Evolutionary conservation across 2,797 vertebrate species (phyloP).

Genomic region (Hafferia zeledoni): DNA sequence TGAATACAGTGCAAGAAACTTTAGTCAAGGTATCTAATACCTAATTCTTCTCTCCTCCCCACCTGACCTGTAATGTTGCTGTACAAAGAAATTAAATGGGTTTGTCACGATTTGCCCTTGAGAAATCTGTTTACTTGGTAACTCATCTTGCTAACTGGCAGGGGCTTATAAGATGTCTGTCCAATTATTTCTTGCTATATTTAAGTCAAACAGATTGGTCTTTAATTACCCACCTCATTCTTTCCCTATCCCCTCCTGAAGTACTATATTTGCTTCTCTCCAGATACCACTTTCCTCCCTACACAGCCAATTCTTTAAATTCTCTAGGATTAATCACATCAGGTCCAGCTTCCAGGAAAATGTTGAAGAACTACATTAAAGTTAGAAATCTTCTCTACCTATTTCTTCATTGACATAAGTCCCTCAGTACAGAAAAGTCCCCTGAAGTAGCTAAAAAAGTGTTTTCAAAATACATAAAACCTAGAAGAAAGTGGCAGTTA

Average conservation of each 20-base stretch:
- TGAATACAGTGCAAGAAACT: not conserved
- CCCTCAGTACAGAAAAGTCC: not conserved
- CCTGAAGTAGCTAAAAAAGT: constrained; percentile 50
- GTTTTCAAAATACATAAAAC: constrained; percentile 50
- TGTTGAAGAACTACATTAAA: not conserved
- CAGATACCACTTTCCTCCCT: not conserved
- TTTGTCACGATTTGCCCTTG: not conserved
- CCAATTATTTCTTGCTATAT: constrained; percentile 33
- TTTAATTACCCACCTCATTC: constrained; percentile 26
- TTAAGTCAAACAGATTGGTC: constrained; percentile 20
- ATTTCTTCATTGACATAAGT: not conserved
- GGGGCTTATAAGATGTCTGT: not conserved
- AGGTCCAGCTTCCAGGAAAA: not conserved
- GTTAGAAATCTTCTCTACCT: not conserved
- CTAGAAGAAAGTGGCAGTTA: constrained; percentile 45
- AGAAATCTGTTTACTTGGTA: not conserved
- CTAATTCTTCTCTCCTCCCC: not conserved
- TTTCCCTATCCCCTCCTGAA: not conserved
- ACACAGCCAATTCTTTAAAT: not conserved
- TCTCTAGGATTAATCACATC: not conserved
- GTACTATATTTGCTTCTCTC: not conserved
- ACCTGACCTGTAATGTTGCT: not conserved
- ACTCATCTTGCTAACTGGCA: not conserved
- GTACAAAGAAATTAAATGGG: not conserved
- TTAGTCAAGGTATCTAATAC: not conserved